These are phyloP conservation scores for Sepiola atlantica DNA, from an alignment of 2,888 invertebrate species.

Conservation along the genomic window DNA sequence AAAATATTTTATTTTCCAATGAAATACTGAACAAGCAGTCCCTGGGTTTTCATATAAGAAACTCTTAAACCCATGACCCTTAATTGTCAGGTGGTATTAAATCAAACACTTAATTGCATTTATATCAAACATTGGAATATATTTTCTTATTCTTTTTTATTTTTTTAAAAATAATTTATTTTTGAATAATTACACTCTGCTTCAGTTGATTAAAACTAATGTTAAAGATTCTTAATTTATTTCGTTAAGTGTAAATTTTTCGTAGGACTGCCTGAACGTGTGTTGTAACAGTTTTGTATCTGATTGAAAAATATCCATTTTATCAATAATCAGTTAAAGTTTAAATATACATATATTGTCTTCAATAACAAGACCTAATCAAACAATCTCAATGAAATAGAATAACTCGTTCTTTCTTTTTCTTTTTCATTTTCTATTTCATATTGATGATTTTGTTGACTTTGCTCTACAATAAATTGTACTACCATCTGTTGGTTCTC, in stretches of 20 bases:
- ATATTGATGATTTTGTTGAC: not conserved
- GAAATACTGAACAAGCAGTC: no score
- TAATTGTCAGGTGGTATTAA: no score
- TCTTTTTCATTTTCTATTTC: not conserved
- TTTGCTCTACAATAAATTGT: not conserved
- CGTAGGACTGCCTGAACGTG: no score
- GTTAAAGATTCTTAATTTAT: not conserved
- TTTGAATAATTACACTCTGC: not conserved
- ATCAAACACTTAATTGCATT: no score
- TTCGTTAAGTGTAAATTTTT: no score
- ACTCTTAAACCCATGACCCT: no score
- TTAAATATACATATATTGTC: not conserved
- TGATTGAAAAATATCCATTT: not conserved
- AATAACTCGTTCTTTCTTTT: not conserved
- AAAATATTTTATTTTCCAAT: no score
- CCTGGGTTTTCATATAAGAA: no score
- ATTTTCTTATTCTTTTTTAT: not conserved
- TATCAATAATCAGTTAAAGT: not conserved
- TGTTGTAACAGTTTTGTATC: not conserved
- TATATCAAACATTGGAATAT: no score
- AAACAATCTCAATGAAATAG: not conserved
- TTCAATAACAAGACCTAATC: not conserved
- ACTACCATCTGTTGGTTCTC: not conserved
- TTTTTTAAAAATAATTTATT: not conserved
- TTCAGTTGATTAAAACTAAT: not conserved